A percentile compares a stretch with the other conserved stretches of the same genome.
Evolutionary conservation across 2,797 vertebrate species (phyloP).

Genomic region (Petrocephalus sullivani): DNA sequence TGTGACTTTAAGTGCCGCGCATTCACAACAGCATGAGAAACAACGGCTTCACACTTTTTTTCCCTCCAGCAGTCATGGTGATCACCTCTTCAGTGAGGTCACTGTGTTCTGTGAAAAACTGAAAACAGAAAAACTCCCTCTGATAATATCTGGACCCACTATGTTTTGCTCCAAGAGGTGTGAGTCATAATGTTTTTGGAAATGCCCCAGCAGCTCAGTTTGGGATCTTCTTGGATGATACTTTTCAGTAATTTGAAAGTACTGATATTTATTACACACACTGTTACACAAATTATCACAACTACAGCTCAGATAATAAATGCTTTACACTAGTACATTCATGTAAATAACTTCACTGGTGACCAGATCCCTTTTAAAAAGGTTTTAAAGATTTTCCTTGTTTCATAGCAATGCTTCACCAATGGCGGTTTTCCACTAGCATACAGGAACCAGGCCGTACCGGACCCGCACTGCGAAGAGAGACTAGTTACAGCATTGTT

Average conservation of each 20-base stretch:
- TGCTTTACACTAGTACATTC: background rate
- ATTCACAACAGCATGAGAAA: background rate
- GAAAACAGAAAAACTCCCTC: background rate
- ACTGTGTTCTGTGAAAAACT: background rate
- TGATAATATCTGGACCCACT: background rate
- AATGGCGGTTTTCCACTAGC: background rate
- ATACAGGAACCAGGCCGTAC: background rate
- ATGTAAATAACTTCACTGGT: background rate
- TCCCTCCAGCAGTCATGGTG: background rate
- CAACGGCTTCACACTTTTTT: background rate
- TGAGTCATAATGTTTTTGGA: background rate
- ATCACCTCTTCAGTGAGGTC: background rate
- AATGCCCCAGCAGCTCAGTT: background rate
- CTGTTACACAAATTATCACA: background rate
- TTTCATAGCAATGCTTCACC: background rate
- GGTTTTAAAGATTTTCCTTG: background rate
- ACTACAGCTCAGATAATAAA: background rate
- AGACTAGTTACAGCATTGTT: background rate
- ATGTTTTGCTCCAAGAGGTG: background rate
- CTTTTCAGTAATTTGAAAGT: background rate
- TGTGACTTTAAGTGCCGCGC: background rate
- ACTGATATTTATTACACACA: background rate
- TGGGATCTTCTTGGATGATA: background rate
- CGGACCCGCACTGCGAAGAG: background rate
- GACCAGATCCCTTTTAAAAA: background rate